Conservation (phyloP, 1,140 invertebrate genomes). For the Tetramorium parvispinum region DNA sequence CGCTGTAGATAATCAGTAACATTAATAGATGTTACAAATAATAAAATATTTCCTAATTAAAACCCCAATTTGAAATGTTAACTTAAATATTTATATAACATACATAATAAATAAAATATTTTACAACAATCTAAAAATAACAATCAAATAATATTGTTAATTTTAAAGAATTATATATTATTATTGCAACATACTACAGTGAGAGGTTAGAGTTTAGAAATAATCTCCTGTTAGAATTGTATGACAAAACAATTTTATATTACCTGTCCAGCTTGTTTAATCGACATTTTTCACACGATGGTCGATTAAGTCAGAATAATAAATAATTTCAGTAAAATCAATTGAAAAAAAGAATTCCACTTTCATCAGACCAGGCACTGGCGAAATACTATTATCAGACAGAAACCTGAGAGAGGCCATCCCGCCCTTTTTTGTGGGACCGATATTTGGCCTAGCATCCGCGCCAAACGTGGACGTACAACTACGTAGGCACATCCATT, state of each 20-base stretch:
- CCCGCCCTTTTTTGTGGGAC: no score
- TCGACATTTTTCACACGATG: not conserved
- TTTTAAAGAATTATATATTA: not conserved
- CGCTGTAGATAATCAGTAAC: no score
- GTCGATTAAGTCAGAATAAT: not conserved
- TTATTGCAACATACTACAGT: not conserved
- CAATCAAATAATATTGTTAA: not conserved
- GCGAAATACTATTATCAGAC: no score
- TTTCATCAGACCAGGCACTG: not conserved
- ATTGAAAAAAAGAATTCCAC: not conserved
- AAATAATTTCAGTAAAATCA: not conserved
- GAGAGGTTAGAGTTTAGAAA: not conserved
- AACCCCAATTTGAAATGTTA: not conserved
- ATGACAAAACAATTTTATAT: not conserved
- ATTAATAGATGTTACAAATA: not conserved
- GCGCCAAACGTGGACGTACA: no score
- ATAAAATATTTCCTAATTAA: not conserved
- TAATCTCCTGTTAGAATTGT: not conserved
- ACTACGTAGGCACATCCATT: no score
- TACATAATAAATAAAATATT: slow-evolving; percentile 7
- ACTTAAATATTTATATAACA: not conserved
- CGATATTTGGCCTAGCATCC: no score
- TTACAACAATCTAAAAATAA: not conserved
- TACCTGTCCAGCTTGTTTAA: not conserved
- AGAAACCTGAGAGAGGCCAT: no score